phyloP scores from a whole-genome alignment of 2,888 invertebrate species.

The Cheilosia vulpina region DNA sequence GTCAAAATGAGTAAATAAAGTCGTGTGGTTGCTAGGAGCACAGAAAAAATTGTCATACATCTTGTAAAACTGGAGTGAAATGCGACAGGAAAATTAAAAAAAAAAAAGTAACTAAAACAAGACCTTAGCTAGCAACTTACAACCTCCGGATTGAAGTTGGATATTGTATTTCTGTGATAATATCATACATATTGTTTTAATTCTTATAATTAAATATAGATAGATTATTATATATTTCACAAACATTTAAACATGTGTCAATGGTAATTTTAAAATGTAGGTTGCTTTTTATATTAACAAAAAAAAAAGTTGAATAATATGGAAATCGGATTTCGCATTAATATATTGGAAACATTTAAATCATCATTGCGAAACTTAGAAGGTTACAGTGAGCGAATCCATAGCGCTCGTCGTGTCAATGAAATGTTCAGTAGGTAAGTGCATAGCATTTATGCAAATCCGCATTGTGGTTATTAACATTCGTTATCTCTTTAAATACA shows the following conservation, averaged over 20 bases:
- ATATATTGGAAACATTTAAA: too few relatives aligned
- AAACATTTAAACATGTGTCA: background rate
- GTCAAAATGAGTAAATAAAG: slow-evolving; percentile 1
- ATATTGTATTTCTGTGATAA: too few relatives aligned
- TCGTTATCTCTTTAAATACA: too few relatives aligned
- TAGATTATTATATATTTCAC: background rate
- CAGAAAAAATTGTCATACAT: background rate
- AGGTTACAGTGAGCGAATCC: background rate
- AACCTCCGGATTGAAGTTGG: background rate
- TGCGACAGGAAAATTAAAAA: background rate
- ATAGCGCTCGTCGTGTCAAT: background rate
- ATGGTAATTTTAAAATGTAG: background rate
- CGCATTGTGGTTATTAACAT: too few relatives aligned
- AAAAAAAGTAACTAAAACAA: background rate
- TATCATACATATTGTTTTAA: too few relatives aligned
- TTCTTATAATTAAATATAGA: too few relatives aligned
- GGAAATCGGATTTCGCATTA: background rate
- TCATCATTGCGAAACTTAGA: background rate
- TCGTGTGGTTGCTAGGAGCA: background rate
- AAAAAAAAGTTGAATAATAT: background rate
- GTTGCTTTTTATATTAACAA: background rate
- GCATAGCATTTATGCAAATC: too few relatives aligned
- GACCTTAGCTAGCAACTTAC: background rate
- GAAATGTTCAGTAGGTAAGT: too few relatives aligned
- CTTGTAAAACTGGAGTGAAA: background rate